A percentile compares a stretch with the other conserved stretches of the same genome.
Conservation (phyloP, 2,888 invertebrate species). For the Morpho achilles region DNA sequence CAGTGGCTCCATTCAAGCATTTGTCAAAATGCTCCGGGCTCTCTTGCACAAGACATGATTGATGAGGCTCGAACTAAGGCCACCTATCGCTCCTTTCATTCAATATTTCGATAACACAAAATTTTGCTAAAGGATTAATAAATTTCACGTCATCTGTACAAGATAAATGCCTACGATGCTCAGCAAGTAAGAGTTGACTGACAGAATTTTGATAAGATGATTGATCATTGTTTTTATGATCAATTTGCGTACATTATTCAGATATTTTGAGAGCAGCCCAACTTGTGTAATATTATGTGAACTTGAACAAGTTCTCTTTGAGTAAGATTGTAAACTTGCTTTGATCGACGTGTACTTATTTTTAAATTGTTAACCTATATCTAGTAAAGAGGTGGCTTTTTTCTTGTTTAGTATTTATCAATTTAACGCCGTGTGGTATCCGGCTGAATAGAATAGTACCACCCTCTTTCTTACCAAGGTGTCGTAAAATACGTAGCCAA, state of each 20-base stretch:
- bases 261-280: neutral
- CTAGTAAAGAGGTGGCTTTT: no score
- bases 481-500: no score
- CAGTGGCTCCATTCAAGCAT: slow-evolving; percentile 52
- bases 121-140: slow-evolving; percentile 61
- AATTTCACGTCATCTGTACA: slow-evolving; percentile 44
- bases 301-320: neutral
- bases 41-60: slow-evolving; percentile 65
- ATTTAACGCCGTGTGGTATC: no score
- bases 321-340: no score
- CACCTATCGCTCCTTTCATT: slow-evolving; percentile 41
- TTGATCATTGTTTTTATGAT: slow-evolving; percentile 31
- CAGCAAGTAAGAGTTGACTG: slow-evolving; percentile 31
- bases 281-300: neutral
- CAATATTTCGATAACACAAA: slow-evolving; percentile 48
- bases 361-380: no score
- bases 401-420: no score
- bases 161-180: slow-evolving; percentile 34
- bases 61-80: slow-evolving; percentile 47
- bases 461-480: no score
- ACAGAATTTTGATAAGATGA: slow-evolving; percentile 32
- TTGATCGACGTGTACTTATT: no score
- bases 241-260: slow-evolving; percentile 15
- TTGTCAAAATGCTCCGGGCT: slow-evolving; percentile 53
- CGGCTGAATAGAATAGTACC: no score